Evolutionary conservation across 35 echinoderm and acorn worm genomes (phyloP), one percentile per base, ranked within the genome.

Genomic region (Diadema setosum): DNA sequence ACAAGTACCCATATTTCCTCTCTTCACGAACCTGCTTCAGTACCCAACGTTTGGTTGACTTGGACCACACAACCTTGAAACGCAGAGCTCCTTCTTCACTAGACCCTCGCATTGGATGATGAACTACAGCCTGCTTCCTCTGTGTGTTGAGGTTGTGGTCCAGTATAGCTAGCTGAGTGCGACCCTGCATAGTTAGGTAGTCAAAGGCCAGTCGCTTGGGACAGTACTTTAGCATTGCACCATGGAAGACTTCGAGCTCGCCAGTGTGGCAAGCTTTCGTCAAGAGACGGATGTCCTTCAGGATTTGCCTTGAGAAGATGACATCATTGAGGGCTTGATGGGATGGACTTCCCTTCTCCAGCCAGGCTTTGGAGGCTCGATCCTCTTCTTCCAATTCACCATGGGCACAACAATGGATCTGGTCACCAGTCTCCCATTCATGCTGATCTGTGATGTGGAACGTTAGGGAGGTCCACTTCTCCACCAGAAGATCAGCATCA

Each of bases 131-230:
- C 29, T 88, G 86, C 55, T 90, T 65, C 18, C 87, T 49, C 9
- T 56, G 43, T 65, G 44, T 31, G 46, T 90, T 83, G 21, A 26
- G 40, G 78, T 90, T 90, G 42, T 90, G 75, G 74, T 90, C 87
- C 12, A 90, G 32, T 15, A 81, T 59, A 65, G 87, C 87, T 5
- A 90, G 41, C 37, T 90, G 17, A 16, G 58, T 17, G 20, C 82
- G 45, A 16, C 21, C 45, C 29, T 60, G 25, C 87, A 89, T 89
- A 44, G 33, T 17, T 20, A 45, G 43, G 30, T 61, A 82, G 23
- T 18, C 31, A 88, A 88, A 88, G 5, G 63, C 9, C 26, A 57
- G 86, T 4, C 80, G 31, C 46, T 90, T 84, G 27, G 88, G 88
- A 39, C 88, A 65, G 76, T 83, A 90, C 74, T 83, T 90, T 17